Conservation (phyloP, 2,797 vertebrate genomes). For the Silurus aristotelis region DNA sequence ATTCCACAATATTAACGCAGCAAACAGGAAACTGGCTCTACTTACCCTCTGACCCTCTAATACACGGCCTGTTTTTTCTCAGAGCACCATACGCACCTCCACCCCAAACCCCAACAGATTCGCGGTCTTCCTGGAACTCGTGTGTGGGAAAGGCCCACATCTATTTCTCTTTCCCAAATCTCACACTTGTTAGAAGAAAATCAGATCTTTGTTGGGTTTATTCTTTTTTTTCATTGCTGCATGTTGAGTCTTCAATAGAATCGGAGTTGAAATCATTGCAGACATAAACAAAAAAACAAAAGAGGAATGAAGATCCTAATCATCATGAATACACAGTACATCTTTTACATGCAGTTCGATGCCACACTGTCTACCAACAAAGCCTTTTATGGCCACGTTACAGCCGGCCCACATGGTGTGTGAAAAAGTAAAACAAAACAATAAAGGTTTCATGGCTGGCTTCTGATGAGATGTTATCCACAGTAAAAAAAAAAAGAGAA, state of each 20-base stretch:
- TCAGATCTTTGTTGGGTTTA: constrained; percentile 31
- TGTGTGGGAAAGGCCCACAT: constrained; percentile 4
- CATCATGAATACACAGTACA: constrained; percentile 42
- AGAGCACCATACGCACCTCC: not conserved
- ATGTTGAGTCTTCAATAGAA: constrained; percentile 36
- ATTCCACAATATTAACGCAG: constrained; percentile 62
- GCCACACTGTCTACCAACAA: constrained; percentile 62
- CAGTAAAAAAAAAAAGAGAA: constrained; percentile 53
- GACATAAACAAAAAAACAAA: constrained; percentile 58
- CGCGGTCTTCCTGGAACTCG: constrained; percentile 4
- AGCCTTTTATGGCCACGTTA: constrained; percentile 65
- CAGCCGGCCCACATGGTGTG: constrained; percentile 60
- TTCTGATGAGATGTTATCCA: constrained; percentile 67
- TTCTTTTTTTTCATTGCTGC: not conserved
- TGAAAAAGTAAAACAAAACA: constrained; percentile 60
- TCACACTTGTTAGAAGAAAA: constrained; percentile 7
- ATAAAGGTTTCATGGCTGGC: constrained; percentile 68
- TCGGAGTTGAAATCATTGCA: constrained; percentile 23
- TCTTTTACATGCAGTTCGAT: constrained; percentile 59
- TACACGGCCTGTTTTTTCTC: constrained; percentile 24
- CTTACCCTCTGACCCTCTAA: constrained; percentile 65
- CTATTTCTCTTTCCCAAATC: not conserved
- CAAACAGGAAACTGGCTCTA: constrained; percentile 62
- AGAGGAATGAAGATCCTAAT: constrained; percentile 51
- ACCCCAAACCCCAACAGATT: not conserved